Conservation (phyloP, 2,113 vertebrate genomes). For the Zapornia atra region DNA sequence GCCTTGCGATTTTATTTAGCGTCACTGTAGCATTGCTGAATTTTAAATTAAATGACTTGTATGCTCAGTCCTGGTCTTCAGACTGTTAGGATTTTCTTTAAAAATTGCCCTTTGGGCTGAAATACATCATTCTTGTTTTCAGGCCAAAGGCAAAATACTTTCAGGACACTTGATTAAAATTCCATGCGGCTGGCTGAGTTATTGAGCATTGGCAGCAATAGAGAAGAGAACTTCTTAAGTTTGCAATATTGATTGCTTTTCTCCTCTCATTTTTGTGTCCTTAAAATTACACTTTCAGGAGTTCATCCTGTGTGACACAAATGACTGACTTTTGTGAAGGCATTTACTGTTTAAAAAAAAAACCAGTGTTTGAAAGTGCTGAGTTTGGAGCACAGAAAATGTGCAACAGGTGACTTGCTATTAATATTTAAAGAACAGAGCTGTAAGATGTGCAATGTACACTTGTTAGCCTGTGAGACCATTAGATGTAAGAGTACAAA, state of each 20-base stretch:
- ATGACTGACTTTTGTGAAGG: not conserved
- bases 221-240: not conserved
- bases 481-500: not conserved
- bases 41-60: not conserved
- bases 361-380: not conserved
- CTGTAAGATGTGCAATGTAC: not conserved
- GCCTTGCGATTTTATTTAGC: not conserved
- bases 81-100: not conserved
- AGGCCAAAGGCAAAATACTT: slow-evolving; percentile 62
- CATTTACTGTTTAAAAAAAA: not conserved
- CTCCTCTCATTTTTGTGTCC: not conserved
- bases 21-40: not conserved
- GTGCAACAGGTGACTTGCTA: not conserved
- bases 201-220: not conserved
- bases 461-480: not conserved
- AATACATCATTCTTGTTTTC: slow-evolving; percentile 34
- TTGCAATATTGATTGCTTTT: not conserved
- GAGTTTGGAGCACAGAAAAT: not conserved
- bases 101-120: not conserved
- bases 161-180: slow-evolving; percentile 45
- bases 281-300: not conserved
- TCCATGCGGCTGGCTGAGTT: not conserved
- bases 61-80: not conserved
- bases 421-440: not conserved
- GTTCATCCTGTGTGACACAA: not conserved